A percentile compares a stretch with the other conserved stretches of the same genome.
Evolutionary conservation across 2,888 invertebrate species (phyloP).

Genomic region (Euproctis similis): DNA sequence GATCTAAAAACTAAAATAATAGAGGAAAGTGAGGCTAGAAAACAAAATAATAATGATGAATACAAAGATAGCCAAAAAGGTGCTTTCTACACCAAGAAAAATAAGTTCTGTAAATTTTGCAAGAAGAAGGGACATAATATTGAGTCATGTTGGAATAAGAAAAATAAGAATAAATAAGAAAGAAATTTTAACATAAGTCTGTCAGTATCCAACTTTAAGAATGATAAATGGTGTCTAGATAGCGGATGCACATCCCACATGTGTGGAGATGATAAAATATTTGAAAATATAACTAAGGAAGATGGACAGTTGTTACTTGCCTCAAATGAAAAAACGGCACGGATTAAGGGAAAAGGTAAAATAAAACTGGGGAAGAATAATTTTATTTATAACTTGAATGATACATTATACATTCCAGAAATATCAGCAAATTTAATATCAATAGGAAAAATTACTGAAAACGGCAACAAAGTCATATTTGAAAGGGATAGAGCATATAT

Average conservation of each 20-base stretch:
- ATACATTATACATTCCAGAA: neutral
- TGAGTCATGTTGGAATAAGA: neutral
- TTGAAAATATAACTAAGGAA: neutral
- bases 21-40: constrained; percentile 7
- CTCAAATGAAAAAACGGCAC: neutral
- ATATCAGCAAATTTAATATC: neutral
- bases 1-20: constrained; percentile 13
- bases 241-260: neutral
- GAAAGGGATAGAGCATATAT: neutral
- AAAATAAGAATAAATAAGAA: neutral
- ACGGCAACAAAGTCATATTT: neutral
- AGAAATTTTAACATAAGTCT: neutral
- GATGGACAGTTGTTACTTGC: neutral
- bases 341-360: neutral
- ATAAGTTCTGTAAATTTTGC: neutral
- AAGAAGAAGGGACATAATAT: constrained; percentile 1
- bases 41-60: too few species aligned
- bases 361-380: too few species aligned
- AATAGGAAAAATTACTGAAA: neutral
- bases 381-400: neutral
- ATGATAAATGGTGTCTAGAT: neutral
- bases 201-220: neutral
- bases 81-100: too few species aligned
- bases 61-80: too few species aligned
- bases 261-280: too few species aligned